Percentiles rank a stretch among this genome's conserved stretches.
Conservation (phyloP, 2,888 invertebrate species). For the Lasiommata megera region DNA sequence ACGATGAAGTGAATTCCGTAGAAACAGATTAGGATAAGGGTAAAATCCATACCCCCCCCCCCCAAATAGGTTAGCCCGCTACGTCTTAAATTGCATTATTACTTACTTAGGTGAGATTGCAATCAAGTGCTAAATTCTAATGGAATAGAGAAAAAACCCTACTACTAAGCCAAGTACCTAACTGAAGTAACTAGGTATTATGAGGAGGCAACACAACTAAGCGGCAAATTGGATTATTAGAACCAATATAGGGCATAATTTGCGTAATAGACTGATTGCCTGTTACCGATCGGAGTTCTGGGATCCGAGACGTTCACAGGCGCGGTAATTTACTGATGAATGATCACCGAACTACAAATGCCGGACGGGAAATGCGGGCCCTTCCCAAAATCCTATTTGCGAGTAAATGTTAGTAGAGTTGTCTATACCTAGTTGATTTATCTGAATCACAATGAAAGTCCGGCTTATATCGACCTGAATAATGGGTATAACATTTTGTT, state of each 20-base stretch:
- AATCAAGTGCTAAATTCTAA: too few relatives aligned
- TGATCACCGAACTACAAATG: conserved; percentile 23
- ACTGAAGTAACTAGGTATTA: neutral
- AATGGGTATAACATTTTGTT: too few relatives aligned
- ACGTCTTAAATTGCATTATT: too few relatives aligned
- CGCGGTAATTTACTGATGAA: conserved; percentile 21
- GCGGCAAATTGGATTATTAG: conserved; percentile 25
- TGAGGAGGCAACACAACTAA: conserved; percentile 17
- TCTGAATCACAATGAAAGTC: too few relatives aligned
- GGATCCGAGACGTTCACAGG: conserved; percentile 25
- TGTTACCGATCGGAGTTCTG: conserved; percentile 23
- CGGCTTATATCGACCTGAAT: too few relatives aligned
- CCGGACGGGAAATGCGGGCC: conserved; percentile 28
- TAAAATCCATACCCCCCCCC: too few relatives aligned
- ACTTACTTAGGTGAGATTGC: too few relatives aligned
- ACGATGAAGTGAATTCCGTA: too few relatives aligned
- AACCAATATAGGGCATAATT: conserved; percentile 25
- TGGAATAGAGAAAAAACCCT: too few relatives aligned
- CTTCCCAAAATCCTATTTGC: conserved; percentile 15
- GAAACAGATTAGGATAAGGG: too few relatives aligned
- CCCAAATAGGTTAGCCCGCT: too few relatives aligned
- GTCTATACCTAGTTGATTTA: too few relatives aligned
- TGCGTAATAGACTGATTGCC: conserved; percentile 30
- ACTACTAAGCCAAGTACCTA: neutral
- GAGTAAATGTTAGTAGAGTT: neutral